These are phyloP conservation scores for Sciurus niger DNA, from an alignment of 2,113 vertebrate genomes.

Conservation along the genomic window DNA sequence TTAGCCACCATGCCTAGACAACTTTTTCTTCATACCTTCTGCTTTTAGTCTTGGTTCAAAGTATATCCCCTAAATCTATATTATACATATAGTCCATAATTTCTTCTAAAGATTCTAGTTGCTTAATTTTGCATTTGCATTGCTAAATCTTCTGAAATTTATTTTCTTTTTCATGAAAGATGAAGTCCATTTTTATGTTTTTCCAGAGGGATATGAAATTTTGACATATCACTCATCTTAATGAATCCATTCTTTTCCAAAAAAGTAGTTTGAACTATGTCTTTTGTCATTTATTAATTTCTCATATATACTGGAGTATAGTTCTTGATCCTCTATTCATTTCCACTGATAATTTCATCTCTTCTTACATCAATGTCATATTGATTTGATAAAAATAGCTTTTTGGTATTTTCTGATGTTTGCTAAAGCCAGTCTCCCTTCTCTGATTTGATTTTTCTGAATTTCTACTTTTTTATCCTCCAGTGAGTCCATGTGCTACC, in stretches of 20 bases:
- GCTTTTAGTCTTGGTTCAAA: constrained; percentile 6
- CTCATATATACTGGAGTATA: not conserved
- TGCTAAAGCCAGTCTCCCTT: not conserved
- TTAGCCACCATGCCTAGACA: not conserved
- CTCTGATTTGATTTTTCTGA: constrained; percentile 60
- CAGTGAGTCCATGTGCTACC: not conserved
- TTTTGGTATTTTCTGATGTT: constrained; percentile 23
- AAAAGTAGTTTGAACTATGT: constrained; percentile 28
- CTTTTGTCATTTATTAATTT: constrained; percentile 35
- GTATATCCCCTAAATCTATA: not conserved
- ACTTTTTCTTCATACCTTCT: constrained; percentile 41
- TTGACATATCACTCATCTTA: not conserved
- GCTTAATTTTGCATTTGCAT: constrained; percentile 31
- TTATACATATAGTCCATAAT: not conserved
- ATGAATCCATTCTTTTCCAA: not conserved
- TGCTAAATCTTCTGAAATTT: constrained; percentile 47
- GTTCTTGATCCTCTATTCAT: constrained; percentile 48
- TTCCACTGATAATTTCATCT: constrained; percentile 25
- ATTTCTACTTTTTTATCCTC: not conserved
- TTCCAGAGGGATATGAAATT: not conserved
- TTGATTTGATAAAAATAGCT: constrained; percentile 28
- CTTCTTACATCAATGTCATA: constrained; percentile 46
- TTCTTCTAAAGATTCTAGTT: constrained; percentile 9
- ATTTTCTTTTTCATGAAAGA: constrained; percentile 44
- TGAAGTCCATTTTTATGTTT: constrained; percentile 10